Evolutionary conservation across 2,113 vertebrate species (phyloP).

Genomic region (Syngnathus floridae): DNA sequence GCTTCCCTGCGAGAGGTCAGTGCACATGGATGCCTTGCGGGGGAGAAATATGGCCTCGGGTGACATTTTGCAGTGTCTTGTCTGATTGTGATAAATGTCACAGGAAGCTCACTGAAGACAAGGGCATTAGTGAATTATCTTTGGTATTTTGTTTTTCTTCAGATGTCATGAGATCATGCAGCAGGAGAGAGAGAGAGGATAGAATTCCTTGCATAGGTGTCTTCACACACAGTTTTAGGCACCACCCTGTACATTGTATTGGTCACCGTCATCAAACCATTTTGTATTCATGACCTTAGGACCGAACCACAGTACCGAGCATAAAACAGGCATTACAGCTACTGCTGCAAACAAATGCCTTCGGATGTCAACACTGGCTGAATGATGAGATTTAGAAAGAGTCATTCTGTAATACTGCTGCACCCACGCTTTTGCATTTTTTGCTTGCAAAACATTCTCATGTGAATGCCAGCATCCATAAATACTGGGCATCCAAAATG

Average conservation of each 20-base stretch:
- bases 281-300: not conserved
- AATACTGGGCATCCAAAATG: not conserved
- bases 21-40: conserved; percentile 8
- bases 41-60: conserved; percentile 8
- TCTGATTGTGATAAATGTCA: conserved; percentile 6
- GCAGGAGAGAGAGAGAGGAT: not conserved
- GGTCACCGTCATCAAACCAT: not conserved
- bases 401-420: not conserved
- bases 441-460: not conserved
- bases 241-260: too few relatives aligned
- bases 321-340: not conserved
- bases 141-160: not conserved
- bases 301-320: not conserved
- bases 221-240: too few relatives aligned
- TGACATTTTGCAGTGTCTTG: not conserved
- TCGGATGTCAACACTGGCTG: not conserved
- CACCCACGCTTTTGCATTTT: not conserved
- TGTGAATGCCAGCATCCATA: not conserved
- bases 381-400: not conserved
- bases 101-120: not conserved
- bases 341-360: not conserved
- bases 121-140: not conserved
- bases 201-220: not conserved
- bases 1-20: conserved; percentile 31
- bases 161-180: not conserved